Base-by-base conservation (phyloP, 2,113 vertebrate species). In the Bagarius yarrelli region DNA sequence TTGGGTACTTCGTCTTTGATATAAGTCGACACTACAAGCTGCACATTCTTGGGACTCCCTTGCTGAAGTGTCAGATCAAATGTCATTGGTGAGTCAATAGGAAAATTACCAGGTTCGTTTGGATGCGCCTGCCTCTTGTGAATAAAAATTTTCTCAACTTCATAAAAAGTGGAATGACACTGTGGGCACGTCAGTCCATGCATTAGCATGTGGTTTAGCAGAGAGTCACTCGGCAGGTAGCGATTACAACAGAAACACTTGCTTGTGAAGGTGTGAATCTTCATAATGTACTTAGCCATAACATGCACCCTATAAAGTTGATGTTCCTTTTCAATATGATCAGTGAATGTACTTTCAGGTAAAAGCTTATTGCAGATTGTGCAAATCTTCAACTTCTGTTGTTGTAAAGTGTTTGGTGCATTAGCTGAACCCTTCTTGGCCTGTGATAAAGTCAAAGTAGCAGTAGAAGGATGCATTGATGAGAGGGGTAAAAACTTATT, bases 201-300 rank as follows among this genome's bases (percentile, higher is more conserved):
- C 80, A 98, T 97, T n/a, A 99, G 87, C 96, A 99, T 98, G 70
- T 99, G 98, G 81, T 98, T 98, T 40, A 99, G 95, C 88, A 99
- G 90, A 0, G 97, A 97, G 78, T 98, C 97, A 55, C 96, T 98
- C 86, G 97, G 96, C 85, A 98, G 89, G 86, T 98, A 99, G 61
- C 96, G 95, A 78, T 98, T 99, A 92, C 98, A 99, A 89, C 98
- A 96, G 88, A 99, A 94, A 92, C 98, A 99, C 93, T 98, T 98
- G 91, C 98, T 99, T 83, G 98, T 98, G 83, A 99, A 99, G 90
- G 97, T 98, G 91, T 98, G 97, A 89, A 99, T 99, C 92, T 98
- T 98, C 97, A 98, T 96, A 75, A 99, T 98, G 87, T 98, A 98
- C 90, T 97, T 99, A 75, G 98, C 98, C 83, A 98, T 94, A 0